These are phyloP conservation scores for Sciurus vulgaris DNA, from an alignment of 2,797 vertebrate genomes.

Conservation along the genomic window DNA sequence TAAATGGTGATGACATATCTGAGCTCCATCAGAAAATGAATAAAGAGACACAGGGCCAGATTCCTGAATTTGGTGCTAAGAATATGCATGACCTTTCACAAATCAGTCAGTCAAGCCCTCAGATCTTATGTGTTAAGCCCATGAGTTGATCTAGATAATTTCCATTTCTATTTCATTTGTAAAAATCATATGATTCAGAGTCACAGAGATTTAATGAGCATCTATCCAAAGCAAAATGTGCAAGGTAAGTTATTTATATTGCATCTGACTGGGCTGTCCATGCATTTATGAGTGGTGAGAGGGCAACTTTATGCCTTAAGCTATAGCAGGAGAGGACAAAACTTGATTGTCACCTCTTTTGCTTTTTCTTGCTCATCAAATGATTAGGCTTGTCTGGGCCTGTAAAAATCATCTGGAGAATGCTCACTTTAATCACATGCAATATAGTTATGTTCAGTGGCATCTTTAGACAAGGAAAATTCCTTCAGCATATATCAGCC, in stretches of 20 bases:
- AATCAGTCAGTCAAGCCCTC: not conserved
- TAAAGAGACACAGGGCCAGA: not conserved
- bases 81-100: not conserved
- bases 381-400: not conserved
- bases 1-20: not conserved
- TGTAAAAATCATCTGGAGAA: not conserved
- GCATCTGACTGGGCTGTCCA: not conserved
- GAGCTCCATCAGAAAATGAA: not conserved
- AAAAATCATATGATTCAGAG: slow-evolving; percentile 32
- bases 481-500: not conserved
- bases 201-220: slow-evolving; percentile 9
- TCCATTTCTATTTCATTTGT: slow-evolving; percentile 34
- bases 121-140: not conserved
- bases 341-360: not conserved
- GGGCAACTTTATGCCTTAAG: not conserved
- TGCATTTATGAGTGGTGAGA: not conserved
- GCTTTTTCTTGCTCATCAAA: not conserved
- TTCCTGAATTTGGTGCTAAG: not conserved
- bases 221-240: not conserved
- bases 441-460: slow-evolving; percentile 36
- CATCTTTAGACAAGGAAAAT: slow-evolving; percentile 31
- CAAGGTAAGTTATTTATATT: slow-evolving; percentile 2
- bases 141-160: not conserved
- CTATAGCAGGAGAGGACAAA: not conserved
- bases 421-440: not conserved